Conservation (phyloP, 2,888 invertebrate genomes). For the Crepidodera aurea region DNA sequence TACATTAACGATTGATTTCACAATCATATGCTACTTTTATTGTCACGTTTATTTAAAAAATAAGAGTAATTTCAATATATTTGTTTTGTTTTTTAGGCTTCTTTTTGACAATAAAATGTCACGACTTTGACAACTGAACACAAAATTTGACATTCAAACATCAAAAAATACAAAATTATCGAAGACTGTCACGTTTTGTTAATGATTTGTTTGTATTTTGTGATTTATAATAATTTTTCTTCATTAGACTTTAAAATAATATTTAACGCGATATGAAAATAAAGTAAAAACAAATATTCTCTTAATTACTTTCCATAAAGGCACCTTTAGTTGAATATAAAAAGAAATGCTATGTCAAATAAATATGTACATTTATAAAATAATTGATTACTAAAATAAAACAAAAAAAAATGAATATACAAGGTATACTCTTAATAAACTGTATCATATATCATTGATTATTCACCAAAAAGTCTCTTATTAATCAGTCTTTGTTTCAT, state of each 20-base stretch:
- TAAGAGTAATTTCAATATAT: background rate
- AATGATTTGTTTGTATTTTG: too few species aligned
- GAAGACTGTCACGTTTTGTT: too few species aligned
- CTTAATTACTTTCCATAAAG: background rate
- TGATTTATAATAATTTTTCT: too few species aligned
- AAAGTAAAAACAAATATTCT: background rate
- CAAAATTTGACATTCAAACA: too few species aligned
- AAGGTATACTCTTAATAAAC: background rate
- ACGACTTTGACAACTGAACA: too few species aligned
- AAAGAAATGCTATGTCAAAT: background rate
- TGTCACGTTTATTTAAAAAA: background rate
- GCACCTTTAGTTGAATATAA: background rate
- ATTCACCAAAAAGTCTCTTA: too few species aligned
- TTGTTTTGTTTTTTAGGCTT: too few species aligned
- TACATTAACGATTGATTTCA: background rate
- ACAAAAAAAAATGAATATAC: background rate
- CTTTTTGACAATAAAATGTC: too few species aligned
- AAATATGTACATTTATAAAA: constrained; percentile 9
- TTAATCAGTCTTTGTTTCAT: background rate
- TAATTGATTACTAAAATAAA: background rate
- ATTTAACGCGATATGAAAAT: background rate
- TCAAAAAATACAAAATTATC: too few species aligned
- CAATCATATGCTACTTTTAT: background rate
- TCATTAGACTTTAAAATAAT: too few species aligned
- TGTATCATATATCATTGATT: background rate